phyloP scores from a whole-genome alignment of 1,140 invertebrate species.

The Drosophila prosaltans region DNA sequence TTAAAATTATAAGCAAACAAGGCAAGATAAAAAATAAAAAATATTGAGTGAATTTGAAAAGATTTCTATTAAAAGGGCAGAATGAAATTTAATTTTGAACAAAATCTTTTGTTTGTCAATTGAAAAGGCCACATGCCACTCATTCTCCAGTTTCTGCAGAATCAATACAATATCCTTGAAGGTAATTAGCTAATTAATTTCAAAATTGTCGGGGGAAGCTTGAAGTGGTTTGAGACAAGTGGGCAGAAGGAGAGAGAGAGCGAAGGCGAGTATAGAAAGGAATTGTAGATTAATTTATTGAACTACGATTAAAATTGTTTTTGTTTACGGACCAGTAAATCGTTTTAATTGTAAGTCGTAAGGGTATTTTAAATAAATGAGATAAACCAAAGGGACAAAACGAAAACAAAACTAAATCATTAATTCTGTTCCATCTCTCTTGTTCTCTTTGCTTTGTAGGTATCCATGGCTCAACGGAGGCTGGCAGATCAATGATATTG shows the following conservation, averaged over 20 bases:
- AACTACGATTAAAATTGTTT: conserved; percentile 49
- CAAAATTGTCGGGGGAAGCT: conserved; percentile 35
- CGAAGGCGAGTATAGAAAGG: background rate
- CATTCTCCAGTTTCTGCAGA: conserved; percentile 26
- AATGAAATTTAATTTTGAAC: background rate
- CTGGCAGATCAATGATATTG: conserved; percentile 63
- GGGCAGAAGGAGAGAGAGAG: too few relatives aligned
- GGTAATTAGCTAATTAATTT: conserved; percentile 80
- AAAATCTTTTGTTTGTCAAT: conserved; percentile 12
- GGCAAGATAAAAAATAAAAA: background rate
- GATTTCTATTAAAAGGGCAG: background rate
- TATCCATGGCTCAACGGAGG: conserved; percentile 28
- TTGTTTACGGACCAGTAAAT: conserved; percentile 54
- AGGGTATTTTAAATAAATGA: conserved; percentile 71
- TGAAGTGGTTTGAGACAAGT: conserved; percentile 5
- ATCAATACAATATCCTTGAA: conserved; percentile 62
- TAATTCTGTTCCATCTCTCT: conserved; percentile 62
- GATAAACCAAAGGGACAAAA: conserved; percentile 41
- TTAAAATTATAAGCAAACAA: background rate
- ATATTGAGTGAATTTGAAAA: background rate
- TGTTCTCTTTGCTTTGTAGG: conserved; percentile 30
- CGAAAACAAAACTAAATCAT: conserved; percentile 70
- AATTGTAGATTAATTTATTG: conserved; percentile 74
- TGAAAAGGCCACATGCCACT: conserved; percentile 9
- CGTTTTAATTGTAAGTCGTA: conserved; percentile 72